Evolutionary conservation across 2,113 vertebrate species (phyloP).

Genomic region (Cranoglanis bouderius): DNA sequence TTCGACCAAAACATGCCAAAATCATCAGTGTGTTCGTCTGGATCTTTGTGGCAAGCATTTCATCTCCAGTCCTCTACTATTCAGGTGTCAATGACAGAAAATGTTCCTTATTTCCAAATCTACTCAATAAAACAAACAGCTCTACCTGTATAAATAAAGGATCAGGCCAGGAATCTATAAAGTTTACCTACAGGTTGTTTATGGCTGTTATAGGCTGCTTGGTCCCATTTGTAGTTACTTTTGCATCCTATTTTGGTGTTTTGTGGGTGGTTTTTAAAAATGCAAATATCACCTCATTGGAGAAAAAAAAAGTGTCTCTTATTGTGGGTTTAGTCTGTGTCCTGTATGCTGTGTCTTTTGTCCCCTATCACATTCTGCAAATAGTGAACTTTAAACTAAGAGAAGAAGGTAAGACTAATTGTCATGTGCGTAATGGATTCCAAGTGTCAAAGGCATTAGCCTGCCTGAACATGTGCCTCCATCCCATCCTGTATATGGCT

Average conservation of each 20-base stretch:
- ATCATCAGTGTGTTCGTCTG: slow-evolving; percentile 65
- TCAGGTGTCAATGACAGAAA: background rate
- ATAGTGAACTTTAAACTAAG: slow-evolving; percentile 57
- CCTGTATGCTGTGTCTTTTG: slow-evolving; percentile 76
- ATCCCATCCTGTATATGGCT: slow-evolving; percentile 81
- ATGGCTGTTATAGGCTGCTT: slow-evolving; percentile 70
- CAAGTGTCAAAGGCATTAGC: slow-evolving; percentile 76
- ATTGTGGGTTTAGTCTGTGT: slow-evolving; percentile 68
- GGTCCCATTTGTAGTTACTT: slow-evolving; percentile 76
- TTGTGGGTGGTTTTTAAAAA: slow-evolving; percentile 68
- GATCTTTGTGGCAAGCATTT: slow-evolving; percentile 65
- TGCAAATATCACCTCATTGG: slow-evolving; percentile 49
- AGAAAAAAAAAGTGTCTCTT: slow-evolving; percentile 73
- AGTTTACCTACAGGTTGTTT: slow-evolving; percentile 64
- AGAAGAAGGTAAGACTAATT: rapidly evolving
- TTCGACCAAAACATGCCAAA: slow-evolving; percentile 71
- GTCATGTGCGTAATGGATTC: slow-evolving; percentile 49
- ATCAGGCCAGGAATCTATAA: no score
- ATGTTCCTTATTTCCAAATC: background rate
- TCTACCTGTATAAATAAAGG: no score
- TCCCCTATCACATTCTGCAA: slow-evolving; percentile 76
- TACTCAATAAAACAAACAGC: rapidly evolving
- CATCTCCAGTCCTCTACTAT: slow-evolving; percentile 70
- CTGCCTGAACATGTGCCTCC: slow-evolving; percentile 80
- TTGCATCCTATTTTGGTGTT: slow-evolving; percentile 71